These are phyloP conservation scores for Synanceia verrucosa DNA, from an alignment of 2,797 vertebrate genomes.

Conservation along the genomic window DNA sequence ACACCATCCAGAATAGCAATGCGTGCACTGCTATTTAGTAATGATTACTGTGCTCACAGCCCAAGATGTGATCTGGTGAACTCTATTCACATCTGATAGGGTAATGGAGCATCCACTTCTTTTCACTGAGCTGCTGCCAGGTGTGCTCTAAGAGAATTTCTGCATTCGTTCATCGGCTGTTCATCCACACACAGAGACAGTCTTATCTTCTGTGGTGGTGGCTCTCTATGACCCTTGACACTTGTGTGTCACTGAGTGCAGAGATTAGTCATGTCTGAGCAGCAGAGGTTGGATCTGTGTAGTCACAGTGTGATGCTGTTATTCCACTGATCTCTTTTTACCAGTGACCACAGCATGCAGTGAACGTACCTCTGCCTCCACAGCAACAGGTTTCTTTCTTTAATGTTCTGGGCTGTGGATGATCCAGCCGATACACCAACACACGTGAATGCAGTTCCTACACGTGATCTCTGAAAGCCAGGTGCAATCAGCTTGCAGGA, in stretches of 20 bases:
- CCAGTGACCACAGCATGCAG: slow-evolving; percentile 20
- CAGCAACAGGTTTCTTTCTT: slow-evolving; percentile 1
- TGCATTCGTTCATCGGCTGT: slow-evolving; percentile 40
- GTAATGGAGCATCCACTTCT: slow-evolving; percentile 61
- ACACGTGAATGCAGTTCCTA: not conserved
- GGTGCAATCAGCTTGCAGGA: slow-evolving; percentile 48
- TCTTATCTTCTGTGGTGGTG: slow-evolving; percentile 27
- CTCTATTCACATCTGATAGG: slow-evolving; percentile 67
- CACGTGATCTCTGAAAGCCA: slow-evolving; percentile 21
- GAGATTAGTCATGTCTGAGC: slow-evolving; percentile 46
- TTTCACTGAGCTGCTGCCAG: slow-evolving; percentile 54
- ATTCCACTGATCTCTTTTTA: slow-evolving; percentile 58
- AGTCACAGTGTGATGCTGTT: slow-evolving; percentile 44
- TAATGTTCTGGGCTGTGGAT: not conserved
- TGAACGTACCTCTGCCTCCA: slow-evolving; percentile 9
- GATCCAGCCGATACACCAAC: not conserved
- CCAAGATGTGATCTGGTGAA: slow-evolving; percentile 60
- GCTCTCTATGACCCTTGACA: slow-evolving; percentile 37
- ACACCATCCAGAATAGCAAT: slow-evolving; percentile 11
- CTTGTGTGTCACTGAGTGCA: slow-evolving; percentile 19
- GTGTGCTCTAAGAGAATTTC: slow-evolving; percentile 49
- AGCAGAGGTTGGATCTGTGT: slow-evolving; percentile 26
- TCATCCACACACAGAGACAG: slow-evolving; percentile 13
- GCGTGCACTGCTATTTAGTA: slow-evolving; percentile 47
- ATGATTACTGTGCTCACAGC: slow-evolving; percentile 51